These are phyloP conservation scores for Ennomos fuscantarius DNA, from an alignment of 2,888 invertebrate species.

Conservation along the genomic window DNA sequence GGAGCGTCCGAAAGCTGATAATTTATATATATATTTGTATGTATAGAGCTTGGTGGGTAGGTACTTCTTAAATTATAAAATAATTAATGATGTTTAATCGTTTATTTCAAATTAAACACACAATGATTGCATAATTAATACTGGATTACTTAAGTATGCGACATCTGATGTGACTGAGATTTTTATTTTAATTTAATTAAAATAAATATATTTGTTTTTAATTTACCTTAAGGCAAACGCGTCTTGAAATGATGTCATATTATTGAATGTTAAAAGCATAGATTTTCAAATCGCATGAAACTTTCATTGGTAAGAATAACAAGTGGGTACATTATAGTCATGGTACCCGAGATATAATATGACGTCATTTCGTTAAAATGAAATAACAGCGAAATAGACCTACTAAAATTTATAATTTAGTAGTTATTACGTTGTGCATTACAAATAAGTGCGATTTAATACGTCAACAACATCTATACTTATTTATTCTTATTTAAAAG, in stretches of 20 bases:
- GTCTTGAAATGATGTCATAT: conserved; percentile 11
- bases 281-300: too few relatives aligned
- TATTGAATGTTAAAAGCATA: neutral
- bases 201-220: conserved; percentile 16
- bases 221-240: conserved; percentile 32
- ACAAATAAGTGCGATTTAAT: conserved; percentile 54
- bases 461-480: conserved; percentile 29
- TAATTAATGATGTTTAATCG: conserved; percentile 22
- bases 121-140: conserved; percentile 21
- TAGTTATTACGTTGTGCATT: conserved; percentile 46
- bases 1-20: too few relatives aligned
- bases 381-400: neutral
- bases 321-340: too few relatives aligned
- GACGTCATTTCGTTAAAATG: conserved; percentile 5
- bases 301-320: too few relatives aligned
- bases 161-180: neutral
- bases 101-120: conserved; percentile 35
- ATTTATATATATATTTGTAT: too few relatives aligned
- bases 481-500: conserved; percentile 1
- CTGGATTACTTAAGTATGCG: conserved; percentile 9
- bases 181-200: conserved; percentile 20
- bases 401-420: conserved; percentile 6
- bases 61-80: conserved; percentile 36
- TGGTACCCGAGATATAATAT: neutral
- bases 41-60: conserved; percentile 4